Evolutionary conservation across 2,113 vertebrate species (phyloP).

Genomic region (Hassar affinis): DNA sequence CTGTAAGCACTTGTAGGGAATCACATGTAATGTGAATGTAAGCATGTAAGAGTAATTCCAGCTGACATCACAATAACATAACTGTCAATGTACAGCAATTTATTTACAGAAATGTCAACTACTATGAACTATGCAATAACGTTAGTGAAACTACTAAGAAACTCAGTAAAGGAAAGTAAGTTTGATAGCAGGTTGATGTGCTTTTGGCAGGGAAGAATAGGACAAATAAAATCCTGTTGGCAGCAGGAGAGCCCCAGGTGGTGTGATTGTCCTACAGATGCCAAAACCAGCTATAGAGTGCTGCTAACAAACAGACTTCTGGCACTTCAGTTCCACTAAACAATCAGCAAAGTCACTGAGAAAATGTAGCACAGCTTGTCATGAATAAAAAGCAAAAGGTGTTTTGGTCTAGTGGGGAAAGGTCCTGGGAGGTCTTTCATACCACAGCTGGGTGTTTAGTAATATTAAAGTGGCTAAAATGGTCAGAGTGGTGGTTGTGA

Average conservation of each 20-base stretch:
- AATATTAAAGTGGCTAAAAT: slow-evolving; percentile 44
- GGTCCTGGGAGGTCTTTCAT: slow-evolving; percentile 22
- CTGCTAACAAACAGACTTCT: slow-evolving; percentile 30
- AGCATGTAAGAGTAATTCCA: neutral
- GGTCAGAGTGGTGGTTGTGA: slow-evolving; percentile 16
- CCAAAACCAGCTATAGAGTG: slow-evolving; percentile 54
- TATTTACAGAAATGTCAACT: neutral
- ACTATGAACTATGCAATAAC: neutral
- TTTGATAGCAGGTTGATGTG: neutral
- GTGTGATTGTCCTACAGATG: slow-evolving; percentile 48
- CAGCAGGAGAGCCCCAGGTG: slow-evolving; percentile 50
- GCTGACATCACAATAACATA: neutral
- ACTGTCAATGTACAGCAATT: neutral
- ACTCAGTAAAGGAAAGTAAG: neutral
- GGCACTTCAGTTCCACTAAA: slow-evolving; percentile 54
- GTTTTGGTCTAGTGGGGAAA: slow-evolving; percentile 43
- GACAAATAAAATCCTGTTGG: slow-evolving; percentile 47
- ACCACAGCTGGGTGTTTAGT: slow-evolving; percentile 48
- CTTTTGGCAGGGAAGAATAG: slow-evolving; percentile 13
- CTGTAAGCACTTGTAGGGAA: no score
- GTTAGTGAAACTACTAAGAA: neutral
- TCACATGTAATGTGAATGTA: no score
- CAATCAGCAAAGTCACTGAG: slow-evolving; percentile 54
- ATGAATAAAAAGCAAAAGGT: slow-evolving; percentile 51
- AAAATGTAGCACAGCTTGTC: slow-evolving; percentile 58